These are phyloP conservation scores for Halichoeres trimaculatus DNA, from an alignment of 2,113 vertebrate genomes.

Conservation along the genomic window DNA sequence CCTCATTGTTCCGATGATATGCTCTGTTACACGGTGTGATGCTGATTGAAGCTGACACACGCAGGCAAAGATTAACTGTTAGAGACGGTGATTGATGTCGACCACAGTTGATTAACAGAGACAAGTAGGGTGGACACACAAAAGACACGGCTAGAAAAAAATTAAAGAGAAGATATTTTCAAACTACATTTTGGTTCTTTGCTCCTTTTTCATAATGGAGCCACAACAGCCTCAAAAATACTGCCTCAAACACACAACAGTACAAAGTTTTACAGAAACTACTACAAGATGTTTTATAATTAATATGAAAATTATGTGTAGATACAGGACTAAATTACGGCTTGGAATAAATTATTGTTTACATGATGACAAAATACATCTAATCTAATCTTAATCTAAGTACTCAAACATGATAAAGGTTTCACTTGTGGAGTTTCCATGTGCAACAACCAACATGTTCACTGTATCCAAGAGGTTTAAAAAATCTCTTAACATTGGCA, in stretches of 20 bases:
- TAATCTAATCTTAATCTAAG: too few species aligned
- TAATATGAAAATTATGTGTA: not conserved
- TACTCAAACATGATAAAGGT: too few species aligned
- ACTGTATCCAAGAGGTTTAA: too few species aligned
- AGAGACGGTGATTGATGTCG: slow-evolving; percentile 51
- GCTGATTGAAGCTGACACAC: slow-evolving; percentile 59
- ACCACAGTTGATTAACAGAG: slow-evolving; percentile 39
- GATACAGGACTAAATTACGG: too few species aligned
- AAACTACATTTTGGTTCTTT: slow-evolving; percentile 17
- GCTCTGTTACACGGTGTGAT: slow-evolving; percentile 21
- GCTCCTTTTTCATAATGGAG: slow-evolving; percentile 9
- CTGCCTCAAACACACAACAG: not conserved
- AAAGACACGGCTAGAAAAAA: slow-evolving; percentile 11
- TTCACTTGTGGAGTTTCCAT: too few species aligned
- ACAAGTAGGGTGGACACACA: slow-evolving; percentile 21
- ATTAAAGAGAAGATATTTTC: slow-evolving; percentile 21
- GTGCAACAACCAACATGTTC: too few species aligned
- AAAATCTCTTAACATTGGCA: too few species aligned
- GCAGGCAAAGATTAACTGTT: slow-evolving; percentile 39
- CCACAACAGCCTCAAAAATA: not conserved
- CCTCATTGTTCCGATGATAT: slow-evolving; percentile 25
- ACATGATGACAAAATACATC: too few species aligned
- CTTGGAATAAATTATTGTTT: too few species aligned
- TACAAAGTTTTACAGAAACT: too few species aligned
- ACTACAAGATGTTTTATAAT: not conserved